phyloP scores from a whole-genome alignment of 35 echinoderm and acorn worm species.

The Ophiothrix spiculata region DNA sequence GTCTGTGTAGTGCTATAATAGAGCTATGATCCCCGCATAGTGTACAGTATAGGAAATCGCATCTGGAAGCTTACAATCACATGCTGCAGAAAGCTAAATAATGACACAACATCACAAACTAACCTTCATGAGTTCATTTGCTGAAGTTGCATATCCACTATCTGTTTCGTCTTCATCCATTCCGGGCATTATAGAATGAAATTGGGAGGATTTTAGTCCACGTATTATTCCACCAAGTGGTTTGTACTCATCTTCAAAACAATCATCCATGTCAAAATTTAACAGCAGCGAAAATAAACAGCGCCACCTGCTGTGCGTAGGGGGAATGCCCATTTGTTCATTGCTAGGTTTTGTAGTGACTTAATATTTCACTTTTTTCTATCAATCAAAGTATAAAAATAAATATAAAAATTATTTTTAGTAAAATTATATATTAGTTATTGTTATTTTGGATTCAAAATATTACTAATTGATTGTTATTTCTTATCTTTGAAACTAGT shows the following conservation, averaged over 20 bases:
- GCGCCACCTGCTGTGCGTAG: not conserved
- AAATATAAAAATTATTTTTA: not conserved
- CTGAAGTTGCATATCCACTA: conserved; percentile 82
- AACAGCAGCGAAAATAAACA: not conserved
- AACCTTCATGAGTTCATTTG: conserved; percentile 84
- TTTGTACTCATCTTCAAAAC: not conserved
- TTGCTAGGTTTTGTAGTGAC: not conserved
- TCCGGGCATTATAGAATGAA: not conserved
- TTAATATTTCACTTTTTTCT: not conserved
- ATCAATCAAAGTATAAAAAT: not conserved
- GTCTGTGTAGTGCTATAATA: no score
- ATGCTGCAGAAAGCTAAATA: not conserved
- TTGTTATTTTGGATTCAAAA: not conserved
- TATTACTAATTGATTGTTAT: no score
- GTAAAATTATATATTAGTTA: not conserved
- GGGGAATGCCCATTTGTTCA: not conserved
- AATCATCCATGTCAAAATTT: not conserved
- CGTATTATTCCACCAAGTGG: not conserved
- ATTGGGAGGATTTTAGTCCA: not conserved
- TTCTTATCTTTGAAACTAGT: no score
- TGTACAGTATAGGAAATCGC: no score
- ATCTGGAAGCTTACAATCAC: not conserved
- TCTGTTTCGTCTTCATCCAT: conserved; percentile 99
- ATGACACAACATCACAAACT: conserved; percentile 5
- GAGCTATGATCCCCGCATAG: no score